phyloP scores from a whole-genome alignment of 2,797 vertebrate genomes.

The Acrocephalus scirpaceus region DNA sequence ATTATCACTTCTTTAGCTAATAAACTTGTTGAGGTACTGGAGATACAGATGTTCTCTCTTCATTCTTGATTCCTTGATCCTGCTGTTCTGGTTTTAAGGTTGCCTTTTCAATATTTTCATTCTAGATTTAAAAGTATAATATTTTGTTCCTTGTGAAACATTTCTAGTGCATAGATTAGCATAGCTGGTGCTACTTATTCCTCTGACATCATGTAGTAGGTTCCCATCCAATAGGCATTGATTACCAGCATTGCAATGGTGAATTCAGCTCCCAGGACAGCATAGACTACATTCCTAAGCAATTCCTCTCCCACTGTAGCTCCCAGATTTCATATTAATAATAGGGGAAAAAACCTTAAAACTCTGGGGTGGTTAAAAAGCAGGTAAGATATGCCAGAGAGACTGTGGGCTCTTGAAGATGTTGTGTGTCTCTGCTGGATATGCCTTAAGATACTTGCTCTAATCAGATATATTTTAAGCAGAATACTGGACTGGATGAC shows the following conservation, averaged over 20 bases:
- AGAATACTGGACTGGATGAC: not conserved
- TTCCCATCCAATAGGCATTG: not conserved
- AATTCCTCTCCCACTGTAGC: not conserved
- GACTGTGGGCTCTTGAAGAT: not conserved
- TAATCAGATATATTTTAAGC: not conserved
- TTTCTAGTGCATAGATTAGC: not conserved
- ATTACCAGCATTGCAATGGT: not conserved
- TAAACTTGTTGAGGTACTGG: not conserved
- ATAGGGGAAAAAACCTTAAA: fast-evolving
- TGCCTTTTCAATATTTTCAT: not conserved
- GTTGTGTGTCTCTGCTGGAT: not conserved
- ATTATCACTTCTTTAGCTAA: not conserved
- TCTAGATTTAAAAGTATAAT: not conserved
- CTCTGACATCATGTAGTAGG: not conserved
- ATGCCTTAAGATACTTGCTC: not conserved
- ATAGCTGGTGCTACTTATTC: not conserved
- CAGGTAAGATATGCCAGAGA: not conserved
- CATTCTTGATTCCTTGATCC: not conserved
- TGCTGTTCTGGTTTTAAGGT: not conserved
- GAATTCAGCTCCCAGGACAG: not conserved
- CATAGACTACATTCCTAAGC: not conserved
- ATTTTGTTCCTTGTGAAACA: not conserved
- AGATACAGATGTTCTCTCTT: not conserved
- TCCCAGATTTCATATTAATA: not conserved
- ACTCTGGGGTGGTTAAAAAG: not conserved